phyloP scores from a whole-genome alignment of 2,113 vertebrate species.

The Pao palembangensis region DNA sequence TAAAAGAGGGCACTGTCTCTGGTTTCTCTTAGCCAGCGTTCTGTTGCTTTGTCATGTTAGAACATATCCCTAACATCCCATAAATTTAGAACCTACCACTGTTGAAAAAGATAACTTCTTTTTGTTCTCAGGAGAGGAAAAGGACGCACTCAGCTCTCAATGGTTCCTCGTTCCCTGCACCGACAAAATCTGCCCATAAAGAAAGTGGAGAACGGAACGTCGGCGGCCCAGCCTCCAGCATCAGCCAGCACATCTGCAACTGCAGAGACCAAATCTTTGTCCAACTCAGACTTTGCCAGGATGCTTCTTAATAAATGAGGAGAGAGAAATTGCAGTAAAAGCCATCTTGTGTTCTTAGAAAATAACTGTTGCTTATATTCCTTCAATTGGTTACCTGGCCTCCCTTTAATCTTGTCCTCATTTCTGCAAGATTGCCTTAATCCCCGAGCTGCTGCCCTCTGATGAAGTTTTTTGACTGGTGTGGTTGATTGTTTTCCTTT shows the following conservation, averaged over 20 bases:
- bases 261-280: conserved; percentile 78
- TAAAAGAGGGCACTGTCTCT: no score
- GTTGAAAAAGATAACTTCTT: background rate
- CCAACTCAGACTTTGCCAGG: conserved; percentile 94
- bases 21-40: no score
- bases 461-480: conserved; percentile 23
- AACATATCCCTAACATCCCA: background rate
- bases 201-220: conserved; percentile 85
- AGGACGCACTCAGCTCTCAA: conserved; percentile 88
- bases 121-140: conserved; percentile 80
- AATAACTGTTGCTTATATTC: conserved; percentile 44
- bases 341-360: conserved; percentile 81
- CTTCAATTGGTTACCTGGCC: conserved; percentile 41
- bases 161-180: conserved; percentile 88
- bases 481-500: conserved; percentile 29
- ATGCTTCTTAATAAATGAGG: conserved; percentile 89
- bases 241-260: conserved; percentile 17
- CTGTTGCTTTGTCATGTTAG: background rate
- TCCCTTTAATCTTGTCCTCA: conserved; percentile 57
- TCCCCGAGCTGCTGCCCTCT: conserved; percentile 35
- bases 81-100: background rate
- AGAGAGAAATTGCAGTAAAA: conserved; percentile 61
- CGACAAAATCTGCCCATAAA: conserved; percentile 65
- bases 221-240: conserved; percentile 39
- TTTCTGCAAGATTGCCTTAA: conserved; percentile 65